A percentile compares a stretch with the other conserved stretches of the same genome.
These are phyloP conservation scores for Corbicula japonica DNA, from an alignment of 2,888 invertebrate species.

Conservation along the genomic window DNA sequence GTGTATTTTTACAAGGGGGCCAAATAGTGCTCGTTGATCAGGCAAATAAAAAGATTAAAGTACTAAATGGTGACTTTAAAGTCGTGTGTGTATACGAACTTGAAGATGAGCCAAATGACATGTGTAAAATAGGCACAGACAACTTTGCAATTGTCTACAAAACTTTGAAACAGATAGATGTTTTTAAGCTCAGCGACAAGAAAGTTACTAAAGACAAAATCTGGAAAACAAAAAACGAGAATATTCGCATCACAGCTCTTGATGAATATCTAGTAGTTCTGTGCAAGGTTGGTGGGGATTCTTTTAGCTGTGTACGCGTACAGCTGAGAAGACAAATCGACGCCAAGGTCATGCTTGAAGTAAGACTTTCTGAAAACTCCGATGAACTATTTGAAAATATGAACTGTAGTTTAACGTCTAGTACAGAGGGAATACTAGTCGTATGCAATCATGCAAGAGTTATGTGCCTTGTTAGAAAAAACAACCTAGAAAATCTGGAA, in stretches of 20 bases:
- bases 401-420: background rate
- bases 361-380: background rate
- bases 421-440: background rate
- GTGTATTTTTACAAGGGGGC: slow-evolving; percentile 11
- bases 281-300: background rate
- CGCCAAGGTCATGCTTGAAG: slow-evolving; percentile 2
- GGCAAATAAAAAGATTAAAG: slow-evolving; percentile 11
- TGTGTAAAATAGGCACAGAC: background rate
- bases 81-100: background rate
- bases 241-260: background rate
- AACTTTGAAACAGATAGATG: background rate
- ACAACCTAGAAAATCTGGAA: slow-evolving; percentile 6
- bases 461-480: background rate
- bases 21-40: slow-evolving; percentile 8
- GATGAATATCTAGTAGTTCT: background rate
- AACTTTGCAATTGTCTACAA: slow-evolving; percentile 8
- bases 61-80: slow-evolving; percentile 5
- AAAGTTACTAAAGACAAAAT: background rate
- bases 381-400: background rate
- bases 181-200: background rate
- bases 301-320: background rate
- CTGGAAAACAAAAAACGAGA: slow-evolving; percentile 5
- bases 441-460: background rate
- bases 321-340: slow-evolving; percentile 5
- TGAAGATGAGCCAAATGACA: background rate